These are phyloP conservation scores for Xenopus laevis DNA, from an alignment of 2,113 vertebrate species.

Conservation along the genomic window DNA sequence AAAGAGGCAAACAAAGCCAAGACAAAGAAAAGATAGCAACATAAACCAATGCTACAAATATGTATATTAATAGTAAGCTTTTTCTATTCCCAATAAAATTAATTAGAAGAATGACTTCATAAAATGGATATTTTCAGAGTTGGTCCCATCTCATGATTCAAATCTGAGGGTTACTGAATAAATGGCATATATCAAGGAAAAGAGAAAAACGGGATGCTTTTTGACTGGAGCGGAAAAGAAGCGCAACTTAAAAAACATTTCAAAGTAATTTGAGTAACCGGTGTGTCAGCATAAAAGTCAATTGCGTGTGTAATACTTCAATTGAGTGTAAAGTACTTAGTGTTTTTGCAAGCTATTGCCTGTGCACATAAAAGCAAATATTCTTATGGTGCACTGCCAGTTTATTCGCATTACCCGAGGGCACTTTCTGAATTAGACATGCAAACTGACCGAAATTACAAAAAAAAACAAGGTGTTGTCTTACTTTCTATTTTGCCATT, in stretches of 20 bases:
- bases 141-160: too few relatives aligned
- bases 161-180: conserved; percentile 1
- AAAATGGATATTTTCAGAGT: too few relatives aligned
- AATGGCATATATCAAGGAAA: conserved; percentile 19
- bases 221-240: not conserved
- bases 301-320: conserved; percentile 38
- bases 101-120: too few relatives aligned
- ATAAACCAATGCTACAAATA: too few relatives aligned
- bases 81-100: too few relatives aligned
- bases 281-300: conserved; percentile 32
- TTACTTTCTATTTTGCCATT: not conserved
- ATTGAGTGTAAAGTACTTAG: conserved; percentile 26
- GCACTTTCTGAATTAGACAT: not conserved
- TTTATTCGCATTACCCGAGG: not conserved
- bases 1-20: too few relatives aligned
- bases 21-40: too few relatives aligned
- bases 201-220: conserved; percentile 4
- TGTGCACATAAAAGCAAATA: conserved; percentile 11
- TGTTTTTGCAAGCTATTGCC: conserved; percentile 4
- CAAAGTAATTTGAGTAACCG: conserved; percentile 26
- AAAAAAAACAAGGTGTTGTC: not conserved
- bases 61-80: too few relatives aligned
- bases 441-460: not conserved
- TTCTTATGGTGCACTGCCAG: not conserved
- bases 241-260: conserved; percentile 13